Conservation (phyloP, 2,113 vertebrate genomes). For the Tringa solitaria region DNA sequence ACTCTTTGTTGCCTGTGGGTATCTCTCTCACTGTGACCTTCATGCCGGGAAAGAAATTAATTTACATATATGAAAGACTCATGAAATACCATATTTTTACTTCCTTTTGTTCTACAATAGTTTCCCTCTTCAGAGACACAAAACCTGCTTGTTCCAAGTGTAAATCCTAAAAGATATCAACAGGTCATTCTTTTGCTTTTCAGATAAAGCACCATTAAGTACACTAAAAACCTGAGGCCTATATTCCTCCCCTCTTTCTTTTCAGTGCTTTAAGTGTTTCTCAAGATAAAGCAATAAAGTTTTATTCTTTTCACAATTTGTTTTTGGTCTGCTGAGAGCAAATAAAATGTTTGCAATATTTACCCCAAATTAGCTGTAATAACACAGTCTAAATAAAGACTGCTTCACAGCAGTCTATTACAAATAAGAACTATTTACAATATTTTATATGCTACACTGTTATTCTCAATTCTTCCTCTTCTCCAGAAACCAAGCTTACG, state of each 20-base stretch:
- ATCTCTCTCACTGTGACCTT: neutral
- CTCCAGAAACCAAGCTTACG: neutral
- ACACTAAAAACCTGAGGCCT: neutral
- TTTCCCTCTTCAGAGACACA: neutral
- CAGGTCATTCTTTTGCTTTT: neutral
- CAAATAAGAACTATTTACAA: neutral
- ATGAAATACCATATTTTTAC: neutral
- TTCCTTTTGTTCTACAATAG: neutral
- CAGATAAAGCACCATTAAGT: neutral
- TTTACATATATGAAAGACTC: neutral
- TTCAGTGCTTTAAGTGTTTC: neutral
- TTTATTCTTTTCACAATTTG: neutral
- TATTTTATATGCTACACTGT: neutral
- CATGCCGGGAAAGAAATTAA: neutral
- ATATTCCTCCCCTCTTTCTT: neutral
- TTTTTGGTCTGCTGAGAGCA: neutral
- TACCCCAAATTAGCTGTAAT: neutral
- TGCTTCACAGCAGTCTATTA: neutral
- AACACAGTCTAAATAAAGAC: neutral
- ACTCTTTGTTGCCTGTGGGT: neutral
- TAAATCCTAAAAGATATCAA: neutral
- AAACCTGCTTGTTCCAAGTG: fast-evolving
- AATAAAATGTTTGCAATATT: neutral
- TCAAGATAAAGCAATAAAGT: neutral
- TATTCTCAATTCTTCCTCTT: neutral